Evolutionary conservation across 2,797 vertebrate species (phyloP).

Genomic region (Astyanax mexicanus): DNA sequence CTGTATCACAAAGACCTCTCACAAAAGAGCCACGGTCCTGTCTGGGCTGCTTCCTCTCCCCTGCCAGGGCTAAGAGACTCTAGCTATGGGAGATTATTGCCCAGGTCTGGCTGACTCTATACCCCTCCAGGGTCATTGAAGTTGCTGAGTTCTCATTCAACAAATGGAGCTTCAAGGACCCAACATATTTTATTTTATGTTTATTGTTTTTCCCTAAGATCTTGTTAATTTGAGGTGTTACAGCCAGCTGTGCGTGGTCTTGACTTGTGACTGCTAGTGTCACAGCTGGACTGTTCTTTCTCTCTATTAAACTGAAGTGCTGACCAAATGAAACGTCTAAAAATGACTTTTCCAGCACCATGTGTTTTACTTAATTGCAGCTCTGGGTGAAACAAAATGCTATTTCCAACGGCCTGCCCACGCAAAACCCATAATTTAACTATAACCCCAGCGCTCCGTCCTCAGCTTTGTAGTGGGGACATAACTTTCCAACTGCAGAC

Average conservation of each 20-base stretch:
- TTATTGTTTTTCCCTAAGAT: not conserved
- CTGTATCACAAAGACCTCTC: conserved; percentile 73
- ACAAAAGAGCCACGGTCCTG: conserved; percentile 63
- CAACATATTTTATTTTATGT: not conserved
- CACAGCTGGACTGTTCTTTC: conserved; percentile 39
- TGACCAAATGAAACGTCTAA: conserved; percentile 50
- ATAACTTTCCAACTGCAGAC: conserved; percentile 36
- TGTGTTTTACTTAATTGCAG: conserved; percentile 69
- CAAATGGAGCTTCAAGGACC: too few species aligned
- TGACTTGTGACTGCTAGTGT: not conserved
- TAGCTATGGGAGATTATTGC: conserved; percentile 12
- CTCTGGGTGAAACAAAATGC: conserved; percentile 52
- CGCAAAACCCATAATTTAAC: conserved; percentile 53
- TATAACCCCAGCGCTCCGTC: conserved; percentile 2
- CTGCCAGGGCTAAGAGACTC: conserved; percentile 23
- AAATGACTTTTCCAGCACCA: conserved; percentile 59
- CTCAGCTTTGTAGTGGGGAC: conserved; percentile 26
- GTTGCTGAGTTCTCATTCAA: too few species aligned
- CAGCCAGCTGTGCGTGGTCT: not conserved
- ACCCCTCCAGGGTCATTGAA: too few species aligned
- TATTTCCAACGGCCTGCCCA: conserved; percentile 59
- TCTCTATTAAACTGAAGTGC: conserved; percentile 60
- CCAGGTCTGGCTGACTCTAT: not conserved
- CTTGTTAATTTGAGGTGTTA: not conserved
- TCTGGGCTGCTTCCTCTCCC: conserved; percentile 67